Conservation (phyloP, 2,888 invertebrate species). For the Margaritifera margaritifera region DNA sequence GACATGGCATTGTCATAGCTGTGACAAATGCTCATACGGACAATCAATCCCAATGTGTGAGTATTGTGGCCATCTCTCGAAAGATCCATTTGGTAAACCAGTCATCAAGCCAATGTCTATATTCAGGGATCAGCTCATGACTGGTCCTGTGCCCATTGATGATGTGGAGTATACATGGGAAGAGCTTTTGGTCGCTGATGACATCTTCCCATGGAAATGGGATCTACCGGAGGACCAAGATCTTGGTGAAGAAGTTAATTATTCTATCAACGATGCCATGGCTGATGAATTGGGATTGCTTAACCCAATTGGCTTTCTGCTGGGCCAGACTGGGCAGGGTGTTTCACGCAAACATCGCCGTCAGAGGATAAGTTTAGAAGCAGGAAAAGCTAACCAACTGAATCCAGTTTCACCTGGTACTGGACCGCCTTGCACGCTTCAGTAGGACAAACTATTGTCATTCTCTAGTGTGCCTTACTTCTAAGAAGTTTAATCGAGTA, state of each 20-base stretch:
- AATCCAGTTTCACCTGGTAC: no score
- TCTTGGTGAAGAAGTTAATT: constrained; percentile 10
- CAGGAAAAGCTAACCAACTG: no score
- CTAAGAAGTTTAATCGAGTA: no score
- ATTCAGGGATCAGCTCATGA: constrained; percentile 23
- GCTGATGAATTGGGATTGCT: constrained; percentile 35
- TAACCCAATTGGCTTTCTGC: constrained; percentile 36
- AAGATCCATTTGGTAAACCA: constrained; percentile 16
- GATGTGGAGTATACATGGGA: constrained; percentile 23
- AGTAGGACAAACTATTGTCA: no score
- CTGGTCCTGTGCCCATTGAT: constrained; percentile 19
- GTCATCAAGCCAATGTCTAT: constrained; percentile 39
- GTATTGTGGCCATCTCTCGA: constrained; percentile 31
- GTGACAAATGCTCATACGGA: constrained; percentile 30
- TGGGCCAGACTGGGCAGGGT: constrained; percentile 24
- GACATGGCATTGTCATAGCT: constrained; percentile 33
- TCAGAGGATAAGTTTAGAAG: constrained; percentile 3
- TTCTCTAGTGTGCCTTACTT: no score
- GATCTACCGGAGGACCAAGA: constrained; percentile 8
- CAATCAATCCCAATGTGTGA: constrained; percentile 19
- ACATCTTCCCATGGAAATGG: constrained; percentile 14
- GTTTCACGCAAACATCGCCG: constrained; percentile 29
- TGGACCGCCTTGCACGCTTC: no score
- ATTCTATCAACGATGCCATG: constrained; percentile 36
- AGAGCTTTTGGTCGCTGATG: constrained; percentile 18